Percentiles rank a stretch among this genome's conserved stretches.
Conservation (phyloP, 2,797 vertebrate species). For the Salmo trutta region DNA sequence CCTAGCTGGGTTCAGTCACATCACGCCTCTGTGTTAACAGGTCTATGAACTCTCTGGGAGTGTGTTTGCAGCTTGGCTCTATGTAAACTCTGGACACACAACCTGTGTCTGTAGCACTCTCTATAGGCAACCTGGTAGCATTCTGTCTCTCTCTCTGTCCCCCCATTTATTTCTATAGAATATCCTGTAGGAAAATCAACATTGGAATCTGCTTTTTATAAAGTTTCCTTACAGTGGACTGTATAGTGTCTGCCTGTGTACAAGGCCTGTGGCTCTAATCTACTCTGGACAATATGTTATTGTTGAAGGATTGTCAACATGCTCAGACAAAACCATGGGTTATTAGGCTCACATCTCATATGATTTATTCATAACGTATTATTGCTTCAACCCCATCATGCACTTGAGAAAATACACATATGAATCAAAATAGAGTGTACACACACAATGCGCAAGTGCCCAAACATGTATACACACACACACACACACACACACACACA, state of each 20-base stretch:
- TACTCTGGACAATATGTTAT: too few relatives aligned
- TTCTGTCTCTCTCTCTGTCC: not conserved
- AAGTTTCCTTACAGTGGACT: too few relatives aligned
- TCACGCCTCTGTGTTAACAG: conserved; percentile 17
- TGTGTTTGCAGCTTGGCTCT: conserved; percentile 14
- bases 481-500: not conserved
- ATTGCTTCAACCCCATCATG: not conserved
- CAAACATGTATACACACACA: not conserved
- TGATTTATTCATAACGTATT: too few relatives aligned
- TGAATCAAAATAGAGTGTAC: not conserved
- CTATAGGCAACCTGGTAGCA: not conserved
- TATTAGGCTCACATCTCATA: too few relatives aligned
- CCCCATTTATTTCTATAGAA: not conserved
- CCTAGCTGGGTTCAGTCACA: conserved; percentile 3
- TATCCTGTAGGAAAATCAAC: not conserved
- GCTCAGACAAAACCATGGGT: too few relatives aligned
- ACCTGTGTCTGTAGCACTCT: not conserved
- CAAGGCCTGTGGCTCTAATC: too few relatives aligned
- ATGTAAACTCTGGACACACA: not conserved
- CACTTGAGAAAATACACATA: not conserved
- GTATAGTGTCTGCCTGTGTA: too few relatives aligned
- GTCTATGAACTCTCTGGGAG: conserved; percentile 18
- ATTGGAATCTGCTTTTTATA: too few relatives aligned
- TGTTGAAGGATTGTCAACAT: too few relatives aligned
- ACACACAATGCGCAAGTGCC: too few relatives aligned